phyloP scores from a whole-genome alignment of 2,113 vertebrate genomes.

The Glaucidium brasilianum region DNA sequence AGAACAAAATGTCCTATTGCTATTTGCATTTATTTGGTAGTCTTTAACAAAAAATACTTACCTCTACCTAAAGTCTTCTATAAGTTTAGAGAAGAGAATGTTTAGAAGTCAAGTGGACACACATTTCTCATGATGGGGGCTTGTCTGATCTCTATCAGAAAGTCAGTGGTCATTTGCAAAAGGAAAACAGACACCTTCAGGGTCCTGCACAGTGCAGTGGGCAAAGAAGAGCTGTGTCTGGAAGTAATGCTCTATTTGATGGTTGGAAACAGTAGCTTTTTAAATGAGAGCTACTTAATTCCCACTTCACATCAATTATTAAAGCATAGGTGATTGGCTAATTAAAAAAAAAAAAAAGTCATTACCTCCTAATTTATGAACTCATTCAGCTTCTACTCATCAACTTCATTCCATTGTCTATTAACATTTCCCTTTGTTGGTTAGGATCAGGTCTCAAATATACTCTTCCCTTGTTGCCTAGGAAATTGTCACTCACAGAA shows the following conservation, averaged over 20 bases:
- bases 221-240: not conserved
- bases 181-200: not conserved
- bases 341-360: constrained; percentile 29
- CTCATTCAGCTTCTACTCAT: constrained; percentile 18
- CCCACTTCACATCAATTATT: constrained; percentile 26
- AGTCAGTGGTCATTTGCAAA: not conserved
- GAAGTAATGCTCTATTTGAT: not conserved
- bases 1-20: not conserved
- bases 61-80: not conserved
- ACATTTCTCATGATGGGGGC: not conserved
- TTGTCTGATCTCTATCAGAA: not conserved
- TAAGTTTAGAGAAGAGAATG: not conserved
- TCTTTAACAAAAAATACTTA: not conserved
- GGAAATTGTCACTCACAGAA: constrained; percentile 58
- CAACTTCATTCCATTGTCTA: not conserved
- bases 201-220: not conserved
- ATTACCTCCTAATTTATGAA: constrained; percentile 37
- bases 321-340: not conserved
- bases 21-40: not conserved
- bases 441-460: constrained; percentile 34
- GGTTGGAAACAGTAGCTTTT: not conserved
- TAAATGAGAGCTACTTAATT: constrained; percentile 1
- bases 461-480: constrained; percentile 46
- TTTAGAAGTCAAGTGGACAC: not conserved
- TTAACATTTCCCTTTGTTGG: constrained; percentile 40